Base-by-base conservation (phyloP, 1,140 invertebrate genomes). In the Drosophila sp. region DNA sequence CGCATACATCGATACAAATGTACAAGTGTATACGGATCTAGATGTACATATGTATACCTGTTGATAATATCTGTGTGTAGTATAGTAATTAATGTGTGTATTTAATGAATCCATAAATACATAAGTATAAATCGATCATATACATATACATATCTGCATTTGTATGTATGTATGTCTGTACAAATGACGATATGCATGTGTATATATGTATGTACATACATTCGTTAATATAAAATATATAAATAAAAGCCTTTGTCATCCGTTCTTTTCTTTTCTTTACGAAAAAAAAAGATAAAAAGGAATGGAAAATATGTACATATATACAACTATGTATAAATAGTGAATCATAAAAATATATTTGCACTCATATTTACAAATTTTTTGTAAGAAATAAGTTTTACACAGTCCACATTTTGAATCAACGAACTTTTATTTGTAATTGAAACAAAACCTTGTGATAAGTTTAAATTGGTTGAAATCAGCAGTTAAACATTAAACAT, bases 1-100 rank as follows among this genome's bases (percentile, higher is more conserved):
- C 61, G 3, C 74, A 74, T 75, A 61, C 65, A 41, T 65, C 72
- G 64, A 55, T 73, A 58, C 40, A 64, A 35, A 57, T 63, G 44
- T 71, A 71, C 72, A 32, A 17, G 41, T 54, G 58, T 40, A 64
- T 76, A 57, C 17, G 3, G 11, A 38, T 38, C 8, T 38, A 10
- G 35, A 60, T 69, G 8, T 40, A 35, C 17, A 25, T 47, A 60
- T 60, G 30, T 69, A 32, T 63, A 23, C 32, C 63, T 47, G 62
- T 62, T 35, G 29, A 44, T 60, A 75, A 62, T 50, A 60, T 54
- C 63, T 75, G 68, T 60, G 66, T 75, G 47, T n/a, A 73, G 3
- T 41, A 41, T n/a, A 73, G 3, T 41, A 41, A 41, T 41, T 17
- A n/a, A 17, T 41, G n/a, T 41, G 40, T 73, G 60, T 41, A 61